Percentiles rank a stretch among this genome's conserved stretches.
Conservation (phyloP, 2,113 vertebrate genomes). For the Brachypteracias leptosomus region DNA sequence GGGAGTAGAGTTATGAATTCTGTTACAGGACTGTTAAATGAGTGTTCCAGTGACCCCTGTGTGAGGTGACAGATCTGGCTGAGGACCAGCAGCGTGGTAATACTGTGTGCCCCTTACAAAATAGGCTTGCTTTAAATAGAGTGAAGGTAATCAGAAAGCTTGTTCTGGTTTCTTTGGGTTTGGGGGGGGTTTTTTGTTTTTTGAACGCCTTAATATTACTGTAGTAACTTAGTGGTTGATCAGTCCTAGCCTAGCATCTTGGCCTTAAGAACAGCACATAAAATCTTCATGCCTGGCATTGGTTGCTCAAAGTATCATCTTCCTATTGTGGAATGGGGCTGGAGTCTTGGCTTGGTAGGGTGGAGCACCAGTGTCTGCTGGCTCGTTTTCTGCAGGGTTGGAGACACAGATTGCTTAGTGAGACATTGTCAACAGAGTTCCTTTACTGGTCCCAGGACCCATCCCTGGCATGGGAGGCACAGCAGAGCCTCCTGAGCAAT, state of each 20-base stretch:
- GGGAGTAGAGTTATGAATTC: not conserved
- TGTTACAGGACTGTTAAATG: not conserved
- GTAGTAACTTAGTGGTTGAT: not conserved
- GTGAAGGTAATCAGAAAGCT: constrained; percentile 13
- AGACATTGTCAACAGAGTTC: rapidly evolving
- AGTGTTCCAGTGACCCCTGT: not conserved
- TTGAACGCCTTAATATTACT: not conserved
- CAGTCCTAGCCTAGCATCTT: not conserved
- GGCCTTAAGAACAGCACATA: not conserved
- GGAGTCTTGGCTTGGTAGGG: not conserved
- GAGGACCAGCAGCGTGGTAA: not conserved
- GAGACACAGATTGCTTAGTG: not conserved
- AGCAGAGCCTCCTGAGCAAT: not conserved
- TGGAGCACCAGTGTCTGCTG: not conserved
- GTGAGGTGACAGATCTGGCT: constrained; percentile 28
- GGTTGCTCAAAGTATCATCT: not conserved
- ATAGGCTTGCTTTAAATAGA: not conserved
- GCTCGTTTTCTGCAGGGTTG: not conserved
- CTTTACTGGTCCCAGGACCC: not conserved
- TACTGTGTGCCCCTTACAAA: not conserved
- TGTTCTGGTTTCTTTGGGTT: not conserved
- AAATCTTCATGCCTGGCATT: not conserved
- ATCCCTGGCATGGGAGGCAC: not conserved
- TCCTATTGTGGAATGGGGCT: not conserved
- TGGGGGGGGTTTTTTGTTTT: not conserved